Base-by-base conservation (phyloP, 2,113 vertebrate species). In the Ameiurus melas region DNA sequence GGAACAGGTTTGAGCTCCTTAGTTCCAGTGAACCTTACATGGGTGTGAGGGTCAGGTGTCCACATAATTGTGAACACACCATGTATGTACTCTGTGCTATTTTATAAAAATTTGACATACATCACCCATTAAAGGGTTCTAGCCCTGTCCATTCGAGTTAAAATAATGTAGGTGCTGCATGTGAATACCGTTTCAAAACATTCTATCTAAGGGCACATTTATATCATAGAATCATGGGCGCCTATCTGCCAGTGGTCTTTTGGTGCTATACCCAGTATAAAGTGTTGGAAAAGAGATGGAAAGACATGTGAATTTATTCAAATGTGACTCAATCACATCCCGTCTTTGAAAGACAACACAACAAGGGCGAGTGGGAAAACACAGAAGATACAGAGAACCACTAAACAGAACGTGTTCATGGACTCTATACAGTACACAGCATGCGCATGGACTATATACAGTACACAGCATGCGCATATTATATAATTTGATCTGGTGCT, bases 301-400 rank as follows among this genome's bases (percentile, higher is more conserved):
- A 84, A 85, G 84, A 90, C 73, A 82, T 80, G 71, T 77, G 89
- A 88, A 90, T 89, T 89, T 90, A 90, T 91, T 89, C 51, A 89
- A 88, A 88, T 86, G 82, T 89, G 47, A 66, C 84, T 86, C 47
- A 84, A 64, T 68, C 2, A 70, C 84, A 88, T 73, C 53, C 43
- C 68, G 47, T 51, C 91, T 91, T 71, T 85, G 75, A 89, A n/a
- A 79, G 89, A 81, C 39, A 84, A 19, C 62, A 79, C 16, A 66
- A 79, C 58, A 84, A 84, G 6, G 60, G 1, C 53, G 30, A 66
- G 58, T 70, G 27, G 39, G 33, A 84, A 70, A 53, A 30, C 60
- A 25, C 10, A 27, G 20, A 77, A 53, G 25, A 12, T 13, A 13
- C 55, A 64, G 25, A 53, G 36, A 47, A 19, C 51, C 25, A n/a